Percentiles rank a stretch among this genome's conserved stretches.
Evolutionary conservation across 2,888 invertebrate species (phyloP).

Genomic region (Athripsodes cinereus): DNA sequence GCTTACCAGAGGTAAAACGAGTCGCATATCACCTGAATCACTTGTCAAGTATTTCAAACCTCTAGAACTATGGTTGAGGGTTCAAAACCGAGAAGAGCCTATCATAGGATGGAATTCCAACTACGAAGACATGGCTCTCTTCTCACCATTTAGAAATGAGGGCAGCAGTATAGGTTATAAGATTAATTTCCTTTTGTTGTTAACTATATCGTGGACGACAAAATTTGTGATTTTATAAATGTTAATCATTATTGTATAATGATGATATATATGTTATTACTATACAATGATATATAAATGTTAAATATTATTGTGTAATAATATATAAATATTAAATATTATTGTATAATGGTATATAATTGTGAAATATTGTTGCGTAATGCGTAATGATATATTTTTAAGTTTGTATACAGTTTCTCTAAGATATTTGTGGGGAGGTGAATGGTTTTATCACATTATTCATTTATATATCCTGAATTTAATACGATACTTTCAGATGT

Average conservation of each 20-base stretch:
- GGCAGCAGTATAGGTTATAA: background rate
- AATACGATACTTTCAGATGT: no score
- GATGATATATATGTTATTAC: no score
- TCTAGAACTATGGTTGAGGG: slow-evolving; percentile 67
- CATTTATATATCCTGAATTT: no score
- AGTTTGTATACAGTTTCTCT: no score
- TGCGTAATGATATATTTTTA: no score
- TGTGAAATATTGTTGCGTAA: no score
- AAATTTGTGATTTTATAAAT: background rate
- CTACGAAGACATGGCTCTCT: slow-evolving; percentile 59
- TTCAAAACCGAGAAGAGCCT: slow-evolving; percentile 65
- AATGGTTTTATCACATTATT: no score
- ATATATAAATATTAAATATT: no score
- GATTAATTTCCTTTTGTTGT: background rate
- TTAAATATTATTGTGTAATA: no score
- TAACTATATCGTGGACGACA: background rate
- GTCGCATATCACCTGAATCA: slow-evolving; percentile 68
- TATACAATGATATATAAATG: no score
- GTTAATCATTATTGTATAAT: background rate
- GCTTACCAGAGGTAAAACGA: slow-evolving; percentile 64
- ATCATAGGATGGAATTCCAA: slow-evolving; percentile 71
- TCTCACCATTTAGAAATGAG: slow-evolving; percentile 33
- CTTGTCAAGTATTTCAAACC: slow-evolving; percentile 80
- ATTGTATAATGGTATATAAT: no score
- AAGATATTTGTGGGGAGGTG: no score